Base-by-base conservation (phyloP, 2,888 invertebrate genomes). In the Julus scanicus region DNA sequence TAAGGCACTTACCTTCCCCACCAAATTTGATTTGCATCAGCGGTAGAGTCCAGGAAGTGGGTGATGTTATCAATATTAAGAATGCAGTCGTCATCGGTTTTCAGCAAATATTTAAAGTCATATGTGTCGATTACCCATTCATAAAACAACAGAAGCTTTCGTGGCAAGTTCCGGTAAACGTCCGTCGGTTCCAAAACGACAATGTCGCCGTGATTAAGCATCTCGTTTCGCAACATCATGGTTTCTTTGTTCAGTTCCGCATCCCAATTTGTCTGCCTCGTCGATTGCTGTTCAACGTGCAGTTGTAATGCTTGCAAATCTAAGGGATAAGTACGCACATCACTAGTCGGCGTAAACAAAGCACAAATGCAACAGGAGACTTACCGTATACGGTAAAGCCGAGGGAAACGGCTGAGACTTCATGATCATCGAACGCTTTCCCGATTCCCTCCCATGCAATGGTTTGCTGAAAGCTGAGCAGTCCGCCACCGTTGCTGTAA, bases 121-220 rank as follows among this genome's bases (percentile, higher is more conserved):
- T 39, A 49, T 13, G 49, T n/a, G 8, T 86, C 0, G 17, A 5
- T 2, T 15, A 53, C 86, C 88, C 84, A 83, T 87, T 86, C 84
- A 48, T 88, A 89, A 83, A 89, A 89, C 4, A 63, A n/a, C 37
- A 89, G 20, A 15, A 88, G 29, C 53, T 89, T 89, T 15, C 29
- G 39, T 37, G 89, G 87, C 48, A 89, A 86, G 86, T 89, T 88
- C 8, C 88, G 87, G 53, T 89, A 89, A 49, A 71, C 15, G 86
- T 89, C 89, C 9, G 85, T 57, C 4, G 84, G 85, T 29, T 88
- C 53, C 17, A 88, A 86, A 5, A 89, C 1, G 5, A 88, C 6
- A 71, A 89, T 87, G 84, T 89, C 89, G 9, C 53, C 49, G 37
- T 88, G 53, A 11, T 71, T 48, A 2, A n/a, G 2, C 84, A 88